Percentiles rank a stretch among this genome's conserved stretches.
Evolutionary conservation across 92 coral and sea anemone genomes (phyloP).

Genomic region (Phymanthus crucifer): DNA sequence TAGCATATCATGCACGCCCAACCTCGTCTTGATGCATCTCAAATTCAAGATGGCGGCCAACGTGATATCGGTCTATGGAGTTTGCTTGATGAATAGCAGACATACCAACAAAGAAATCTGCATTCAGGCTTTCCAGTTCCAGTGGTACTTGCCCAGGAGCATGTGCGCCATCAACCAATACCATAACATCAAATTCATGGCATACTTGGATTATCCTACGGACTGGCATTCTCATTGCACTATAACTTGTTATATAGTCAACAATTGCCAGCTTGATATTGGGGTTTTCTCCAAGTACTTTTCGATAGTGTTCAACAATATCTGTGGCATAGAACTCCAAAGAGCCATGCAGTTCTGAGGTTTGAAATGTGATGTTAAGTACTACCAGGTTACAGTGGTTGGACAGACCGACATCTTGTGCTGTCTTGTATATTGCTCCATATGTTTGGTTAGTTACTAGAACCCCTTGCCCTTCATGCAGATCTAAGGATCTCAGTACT

Average conservation of each 20-base stretch:
- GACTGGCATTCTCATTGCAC: constrained; percentile 71
- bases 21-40: not conserved
- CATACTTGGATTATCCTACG: constrained; percentile 67
- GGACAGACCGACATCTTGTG: constrained; percentile 62
- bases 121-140: constrained; percentile 73
- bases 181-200: constrained; percentile 66
- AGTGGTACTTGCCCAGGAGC: constrained; percentile 81
- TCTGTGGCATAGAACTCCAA: constrained; percentile 62
- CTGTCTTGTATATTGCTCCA: constrained; percentile 63
- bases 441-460: constrained; percentile 75
- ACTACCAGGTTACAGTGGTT: constrained; percentile 71
- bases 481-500: constrained; percentile 54
- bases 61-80: too few relatives aligned
- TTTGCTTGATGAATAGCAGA: not conserved
- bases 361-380: constrained; percentile 71
- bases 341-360: constrained; percentile 60
- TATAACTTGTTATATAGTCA: constrained; percentile 70
- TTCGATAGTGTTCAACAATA: constrained; percentile 64
- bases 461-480: constrained; percentile 67
- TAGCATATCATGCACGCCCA: not conserved
- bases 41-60: not conserved
- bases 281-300: constrained; percentile 68
- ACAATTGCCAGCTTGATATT: constrained; percentile 61
- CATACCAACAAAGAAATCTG: constrained; percentile 85
- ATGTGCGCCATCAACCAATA: constrained; percentile 82